phyloP scores from a whole-genome alignment of 2,888 invertebrate species.

The Leptopterna dolabrata region DNA sequence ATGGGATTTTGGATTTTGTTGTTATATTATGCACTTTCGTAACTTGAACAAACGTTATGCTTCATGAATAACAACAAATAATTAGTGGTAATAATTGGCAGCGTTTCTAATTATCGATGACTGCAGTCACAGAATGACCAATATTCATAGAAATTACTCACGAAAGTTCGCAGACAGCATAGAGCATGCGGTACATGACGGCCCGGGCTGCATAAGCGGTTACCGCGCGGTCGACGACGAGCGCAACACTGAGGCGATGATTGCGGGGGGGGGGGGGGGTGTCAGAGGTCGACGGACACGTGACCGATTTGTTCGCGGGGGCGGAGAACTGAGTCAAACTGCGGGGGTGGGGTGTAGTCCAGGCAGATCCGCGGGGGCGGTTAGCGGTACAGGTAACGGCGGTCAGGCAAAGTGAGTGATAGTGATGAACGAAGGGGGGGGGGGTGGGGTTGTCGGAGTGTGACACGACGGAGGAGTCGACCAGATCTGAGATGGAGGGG shows the following conservation, averaged over 20 bases:
- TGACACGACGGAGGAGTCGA: too few relatives aligned
- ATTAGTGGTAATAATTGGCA: too few relatives aligned
- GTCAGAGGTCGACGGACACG: not conserved
- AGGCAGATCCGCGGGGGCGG: not conserved
- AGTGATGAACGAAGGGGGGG: too few relatives aligned
- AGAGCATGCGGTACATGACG: slow-evolving; percentile 45
- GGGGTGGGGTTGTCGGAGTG: too few relatives aligned
- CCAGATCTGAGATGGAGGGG: too few relatives aligned
- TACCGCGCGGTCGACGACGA: not conserved
- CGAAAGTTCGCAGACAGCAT: slow-evolving; percentile 42
- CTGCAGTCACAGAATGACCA: too few relatives aligned
- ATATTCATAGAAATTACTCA: not conserved
- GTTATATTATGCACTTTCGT: too few relatives aligned
- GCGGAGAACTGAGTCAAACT: not conserved
- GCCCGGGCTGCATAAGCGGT: not conserved
- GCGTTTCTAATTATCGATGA: too few relatives aligned
- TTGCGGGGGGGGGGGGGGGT: not conserved
- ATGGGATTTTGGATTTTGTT: too few relatives aligned
- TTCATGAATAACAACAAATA: too few relatives aligned
- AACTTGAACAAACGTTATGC: too few relatives aligned
- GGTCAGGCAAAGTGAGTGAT: not conserved
- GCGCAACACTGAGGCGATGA: not conserved
- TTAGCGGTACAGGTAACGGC: not conserved
- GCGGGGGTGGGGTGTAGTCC: not conserved
- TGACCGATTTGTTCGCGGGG: not conserved